Percentiles rank a stretch among this genome's conserved stretches.
Conservation (phyloP, 1,140 invertebrate species). For the Anagrus nilaparvatae region DNA sequence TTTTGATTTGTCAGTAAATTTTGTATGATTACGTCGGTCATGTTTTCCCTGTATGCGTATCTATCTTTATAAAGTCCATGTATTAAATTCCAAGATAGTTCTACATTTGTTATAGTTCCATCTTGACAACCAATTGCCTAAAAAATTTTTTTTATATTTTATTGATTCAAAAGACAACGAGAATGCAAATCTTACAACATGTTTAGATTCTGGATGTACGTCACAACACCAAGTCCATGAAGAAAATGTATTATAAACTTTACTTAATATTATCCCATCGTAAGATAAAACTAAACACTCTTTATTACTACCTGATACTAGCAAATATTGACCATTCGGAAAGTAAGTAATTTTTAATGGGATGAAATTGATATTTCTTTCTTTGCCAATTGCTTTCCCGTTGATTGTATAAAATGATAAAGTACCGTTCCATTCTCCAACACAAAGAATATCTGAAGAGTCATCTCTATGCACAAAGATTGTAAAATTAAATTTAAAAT, state of each 20-base stretch:
- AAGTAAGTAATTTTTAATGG: conserved; percentile 71
- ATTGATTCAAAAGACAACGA: too few relatives aligned
- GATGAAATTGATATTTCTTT: conserved; percentile 69
- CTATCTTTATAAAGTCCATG: conserved; percentile 90
- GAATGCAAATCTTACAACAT: conserved; percentile 48
- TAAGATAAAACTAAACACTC: conserved; percentile 67
- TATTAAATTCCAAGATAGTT: conserved; percentile 85
- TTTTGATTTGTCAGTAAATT: conserved; percentile 91
- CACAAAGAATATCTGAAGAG: conserved; percentile 65
- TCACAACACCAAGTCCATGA: conserved; percentile 84
- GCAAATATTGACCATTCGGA: conserved; percentile 69
- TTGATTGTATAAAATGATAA: conserved; percentile 84
- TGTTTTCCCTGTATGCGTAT: conserved; percentile 92
- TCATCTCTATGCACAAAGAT: conserved; percentile 42
- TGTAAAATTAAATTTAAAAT: too few relatives aligned
- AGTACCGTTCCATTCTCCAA: conserved; percentile 89
- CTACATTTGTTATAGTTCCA: conserved; percentile 87
- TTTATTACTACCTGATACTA: conserved; percentile 77
- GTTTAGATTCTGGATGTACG: conserved; percentile 61
- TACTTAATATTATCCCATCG: conserved; percentile 71
- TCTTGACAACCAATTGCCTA: conserved; percentile 90
- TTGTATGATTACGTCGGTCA: conserved; percentile 98
- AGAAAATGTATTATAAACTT: conserved; percentile 61
- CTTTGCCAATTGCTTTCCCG: conserved; percentile 78
- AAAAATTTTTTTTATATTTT: too few relatives aligned